Evolutionary conservation across 35 echinoderm and acorn worm genomes (phyloP), one percentile per base, ranked within the genome.

Genomic region (Ophiothrix spiculata): DNA sequence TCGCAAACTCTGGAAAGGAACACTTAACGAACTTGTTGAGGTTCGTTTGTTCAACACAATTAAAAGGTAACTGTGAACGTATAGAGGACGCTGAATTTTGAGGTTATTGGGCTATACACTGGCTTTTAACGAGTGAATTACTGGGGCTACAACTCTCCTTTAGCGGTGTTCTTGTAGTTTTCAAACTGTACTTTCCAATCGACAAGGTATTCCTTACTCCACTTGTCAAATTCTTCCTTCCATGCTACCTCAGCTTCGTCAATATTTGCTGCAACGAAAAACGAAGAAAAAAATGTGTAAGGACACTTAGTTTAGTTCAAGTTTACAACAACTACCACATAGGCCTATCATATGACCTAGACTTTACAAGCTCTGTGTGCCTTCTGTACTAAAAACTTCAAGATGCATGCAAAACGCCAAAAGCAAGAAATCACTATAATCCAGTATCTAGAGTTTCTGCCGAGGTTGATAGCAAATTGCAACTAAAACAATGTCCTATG

Each of bases 111-210:
- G n/a, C n/a, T n/a, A n/a, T n/a, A n/a, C n/a, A n/a, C n/a, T n/a
- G n/a, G n/a, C n/a, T n/a, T n/a, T n/a, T n/a, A n/a, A n/a, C n/a
- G n/a, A n/a, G n/a, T n/a, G n/a, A n/a, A n/a, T n/a, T n/a, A n/a
- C n/a, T n/a, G n/a, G n/a, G n/a, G n/a, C n/a, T n/a, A n/a, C n/a
- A n/a, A n/a, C n/a, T n/a, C n/a, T n/a, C n/a, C n/a, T n/a, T n/a
- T n/a, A n/a, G n/a, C n/a, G n/a, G n/a, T n/a, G n/a, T n/a, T n/a
- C 35, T 73, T 85, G 80, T 97, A 97, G 56, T 91, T 87, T 46
- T 90, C 93, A 74, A 97, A 93, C 60, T 93, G 88, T 0, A 91
- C 91, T 75, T 93, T 97, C 95, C 95, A 97, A 73, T 93, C 86
- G 0, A 93, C 88, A 88, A 97, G 93, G 54, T 97, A 93, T 81